Conservation (phyloP, 35 echinoderm and acorn worm genomes). For the Stichopus chloronotus region DNA sequence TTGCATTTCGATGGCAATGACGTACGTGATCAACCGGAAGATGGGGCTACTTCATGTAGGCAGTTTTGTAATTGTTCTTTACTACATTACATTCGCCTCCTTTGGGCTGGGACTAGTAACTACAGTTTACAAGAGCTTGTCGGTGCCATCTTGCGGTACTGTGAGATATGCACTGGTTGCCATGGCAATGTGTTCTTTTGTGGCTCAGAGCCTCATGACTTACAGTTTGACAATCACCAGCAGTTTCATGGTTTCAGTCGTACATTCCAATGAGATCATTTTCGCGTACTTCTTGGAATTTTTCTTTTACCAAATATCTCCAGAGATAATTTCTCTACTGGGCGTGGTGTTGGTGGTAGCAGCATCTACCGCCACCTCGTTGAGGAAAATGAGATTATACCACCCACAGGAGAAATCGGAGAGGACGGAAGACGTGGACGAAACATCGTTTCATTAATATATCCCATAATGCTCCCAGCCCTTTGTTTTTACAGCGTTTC, state of each 20-base stretch:
- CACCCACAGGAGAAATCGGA: background rate
- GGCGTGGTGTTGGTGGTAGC: background rate
- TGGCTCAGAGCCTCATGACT: background rate
- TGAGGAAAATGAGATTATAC: background rate
- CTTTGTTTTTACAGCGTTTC: too few relatives aligned
- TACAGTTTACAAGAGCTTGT: background rate
- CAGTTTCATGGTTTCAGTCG: background rate
- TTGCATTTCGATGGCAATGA: background rate
- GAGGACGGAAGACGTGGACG: background rate
- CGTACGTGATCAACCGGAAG: background rate
- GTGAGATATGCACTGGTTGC: background rate
- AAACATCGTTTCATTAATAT: background rate
- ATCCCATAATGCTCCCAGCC: too few relatives aligned
- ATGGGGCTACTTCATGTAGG: background rate
- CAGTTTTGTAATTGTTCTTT: conserved; percentile 27
- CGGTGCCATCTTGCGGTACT: conserved; percentile 1
- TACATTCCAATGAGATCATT: conserved; percentile 3
- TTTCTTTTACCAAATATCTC: background rate
- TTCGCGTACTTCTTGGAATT: conserved; percentile 19
- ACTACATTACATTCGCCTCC: conserved; percentile 1
- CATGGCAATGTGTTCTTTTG: background rate
- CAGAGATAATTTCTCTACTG: background rate
- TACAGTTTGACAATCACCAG: background rate
- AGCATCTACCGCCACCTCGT: background rate
- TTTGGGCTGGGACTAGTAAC: background rate